phyloP scores from a whole-genome alignment of 2,888 invertebrate species.

The Psylliodes chrysocephalus region DNA sequence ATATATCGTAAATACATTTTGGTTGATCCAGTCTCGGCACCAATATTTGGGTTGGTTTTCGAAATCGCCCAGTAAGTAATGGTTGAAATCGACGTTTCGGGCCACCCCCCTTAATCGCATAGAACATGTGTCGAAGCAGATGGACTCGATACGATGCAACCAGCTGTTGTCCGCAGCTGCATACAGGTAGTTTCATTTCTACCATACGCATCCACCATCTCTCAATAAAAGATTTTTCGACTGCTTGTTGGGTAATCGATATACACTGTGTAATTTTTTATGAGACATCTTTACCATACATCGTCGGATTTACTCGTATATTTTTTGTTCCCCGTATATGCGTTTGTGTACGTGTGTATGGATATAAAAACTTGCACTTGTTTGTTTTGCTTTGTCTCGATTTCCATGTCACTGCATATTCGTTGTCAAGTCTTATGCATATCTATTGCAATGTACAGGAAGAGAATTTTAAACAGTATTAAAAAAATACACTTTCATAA shows the following conservation, averaged over 20 bases:
- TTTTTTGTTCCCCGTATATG: slow-evolving; percentile 4
- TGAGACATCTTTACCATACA: slow-evolving; percentile 12
- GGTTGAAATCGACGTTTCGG: slow-evolving; percentile 25
- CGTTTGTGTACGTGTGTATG: too few species aligned
- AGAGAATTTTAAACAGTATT: too few species aligned
- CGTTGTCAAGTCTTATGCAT: too few species aligned
- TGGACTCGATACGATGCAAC: slow-evolving; percentile 52
- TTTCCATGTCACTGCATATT: too few species aligned
- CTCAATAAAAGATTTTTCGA: slow-evolving; percentile 41
- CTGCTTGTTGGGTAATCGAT: slow-evolving; percentile 30
- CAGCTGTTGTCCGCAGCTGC: slow-evolving; percentile 54
- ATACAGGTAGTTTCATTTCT: slow-evolving; percentile 44
- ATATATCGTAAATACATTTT: not conserved
- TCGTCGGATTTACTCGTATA: not conserved
- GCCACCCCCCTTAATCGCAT: slow-evolving; percentile 43
- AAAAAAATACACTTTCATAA: too few species aligned
- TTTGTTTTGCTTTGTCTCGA: too few species aligned
- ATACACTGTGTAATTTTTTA: slow-evolving; percentile 24
- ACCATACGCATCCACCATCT: slow-evolving; percentile 47
- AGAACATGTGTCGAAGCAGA: slow-evolving; percentile 60
- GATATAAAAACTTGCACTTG: too few species aligned
- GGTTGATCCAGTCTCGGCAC: not conserved
- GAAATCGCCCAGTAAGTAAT: slow-evolving; percentile 27
- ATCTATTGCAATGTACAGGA: too few species aligned
- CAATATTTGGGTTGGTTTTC: slow-evolving; percentile 34